phyloP scores from a whole-genome alignment of 2,797 vertebrate genomes.

The Myotis myotis region DNA sequence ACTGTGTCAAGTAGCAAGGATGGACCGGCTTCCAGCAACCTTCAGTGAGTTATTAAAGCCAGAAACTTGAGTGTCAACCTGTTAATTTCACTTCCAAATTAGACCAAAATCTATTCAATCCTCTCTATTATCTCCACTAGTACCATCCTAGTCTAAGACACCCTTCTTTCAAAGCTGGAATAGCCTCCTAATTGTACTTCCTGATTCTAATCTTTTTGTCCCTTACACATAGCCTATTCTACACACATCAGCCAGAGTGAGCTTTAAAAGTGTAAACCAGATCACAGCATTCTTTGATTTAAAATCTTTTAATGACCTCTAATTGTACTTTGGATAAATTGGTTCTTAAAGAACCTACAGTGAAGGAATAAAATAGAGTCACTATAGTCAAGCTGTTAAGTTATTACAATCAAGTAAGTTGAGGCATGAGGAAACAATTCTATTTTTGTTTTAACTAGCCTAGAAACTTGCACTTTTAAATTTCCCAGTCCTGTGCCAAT shows the following conservation, averaged over 20 bases:
- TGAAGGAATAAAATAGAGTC: neutral
- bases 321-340: neutral
- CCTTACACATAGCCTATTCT: neutral
- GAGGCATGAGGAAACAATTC: neutral
- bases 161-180: neutral
- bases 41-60: constrained; percentile 9
- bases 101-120: neutral
- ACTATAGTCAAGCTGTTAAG: neutral
- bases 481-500: neutral
- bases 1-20: no score
- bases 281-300: neutral
- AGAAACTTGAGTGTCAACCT: constrained; percentile 21
- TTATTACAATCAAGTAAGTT: neutral
- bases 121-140: neutral
- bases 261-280: neutral
- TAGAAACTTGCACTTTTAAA: neutral
- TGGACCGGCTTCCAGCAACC: no score
- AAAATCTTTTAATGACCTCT: neutral
- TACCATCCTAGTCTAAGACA: neutral
- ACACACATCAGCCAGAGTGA: neutral
- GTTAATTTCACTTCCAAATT: constrained; percentile 19
- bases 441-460: neutral
- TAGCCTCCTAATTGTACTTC: neutral
- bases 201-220: neutral
- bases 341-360: neutral